phyloP scores from a whole-genome alignment of 1,140 invertebrate genomes.

The Watersipora subatra region DNA sequence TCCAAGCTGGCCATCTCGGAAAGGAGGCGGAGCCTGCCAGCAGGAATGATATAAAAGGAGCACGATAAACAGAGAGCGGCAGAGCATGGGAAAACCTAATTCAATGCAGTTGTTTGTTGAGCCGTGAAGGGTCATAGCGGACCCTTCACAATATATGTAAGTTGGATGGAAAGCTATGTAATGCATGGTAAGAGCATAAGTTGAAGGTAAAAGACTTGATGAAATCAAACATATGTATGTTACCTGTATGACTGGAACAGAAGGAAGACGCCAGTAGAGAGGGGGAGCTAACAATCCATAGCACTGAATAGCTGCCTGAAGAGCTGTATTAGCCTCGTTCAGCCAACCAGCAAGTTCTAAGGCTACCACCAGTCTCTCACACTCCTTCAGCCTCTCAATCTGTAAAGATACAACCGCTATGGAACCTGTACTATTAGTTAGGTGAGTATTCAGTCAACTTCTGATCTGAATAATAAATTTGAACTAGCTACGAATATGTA shows the following conservation, averaged over 20 bases:
- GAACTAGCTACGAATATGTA: neutral
- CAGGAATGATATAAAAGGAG: no score
- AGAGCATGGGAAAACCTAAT: no score
- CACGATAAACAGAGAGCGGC: no score
- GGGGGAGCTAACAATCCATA: constrained; percentile 38
- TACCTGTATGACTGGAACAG: constrained; percentile 35
- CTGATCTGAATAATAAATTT: neutral
- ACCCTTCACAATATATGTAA: no score
- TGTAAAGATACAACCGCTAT: constrained; percentile 11
- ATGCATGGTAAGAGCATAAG: no score
- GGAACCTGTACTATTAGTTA: neutral
- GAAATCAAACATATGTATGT: no score
- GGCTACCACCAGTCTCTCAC: constrained; percentile 36
- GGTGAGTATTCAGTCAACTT: neutral
- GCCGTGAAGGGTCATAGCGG: no score
- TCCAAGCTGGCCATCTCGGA: no score
- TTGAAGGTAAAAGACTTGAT: no score
- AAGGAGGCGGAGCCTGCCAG: no score
- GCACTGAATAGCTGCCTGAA: constrained; percentile 36
- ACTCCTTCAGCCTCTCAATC: constrained; percentile 28
- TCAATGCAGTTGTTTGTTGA: no score
- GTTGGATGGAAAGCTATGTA: no score
- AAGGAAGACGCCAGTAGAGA: constrained; percentile 34
- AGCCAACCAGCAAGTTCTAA: constrained; percentile 38
- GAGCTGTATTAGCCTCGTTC: constrained; percentile 34